Conservation (phyloP, 2,888 invertebrate species). For the Matsumyia berberina region DNA sequence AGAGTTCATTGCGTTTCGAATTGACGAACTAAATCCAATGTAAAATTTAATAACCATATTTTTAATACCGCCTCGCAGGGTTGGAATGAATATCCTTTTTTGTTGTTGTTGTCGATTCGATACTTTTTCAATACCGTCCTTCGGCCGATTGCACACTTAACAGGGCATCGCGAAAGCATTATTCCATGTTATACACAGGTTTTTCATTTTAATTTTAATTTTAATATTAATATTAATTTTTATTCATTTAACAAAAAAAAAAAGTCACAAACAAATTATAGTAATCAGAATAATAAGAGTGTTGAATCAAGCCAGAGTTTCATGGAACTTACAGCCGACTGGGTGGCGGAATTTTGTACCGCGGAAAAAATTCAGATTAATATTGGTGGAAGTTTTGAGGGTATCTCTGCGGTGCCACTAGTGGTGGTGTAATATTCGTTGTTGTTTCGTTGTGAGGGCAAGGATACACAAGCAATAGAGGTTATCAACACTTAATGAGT, state of each 20-base stretch:
- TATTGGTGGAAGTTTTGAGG: slow-evolving; percentile 21
- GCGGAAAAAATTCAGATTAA: slow-evolving; percentile 17
- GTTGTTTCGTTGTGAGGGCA: neutral
- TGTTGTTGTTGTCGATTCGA: neutral
- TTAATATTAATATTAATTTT: slow-evolving; percentile 58
- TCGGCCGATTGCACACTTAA: slow-evolving; percentile 27
- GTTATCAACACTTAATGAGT: slow-evolving; percentile 43
- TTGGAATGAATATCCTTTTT: slow-evolving; percentile 13
- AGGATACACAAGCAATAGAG: slow-evolving; percentile 13
- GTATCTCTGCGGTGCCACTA: slow-evolving; percentile 1
- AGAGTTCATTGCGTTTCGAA: slow-evolving; percentile 32
- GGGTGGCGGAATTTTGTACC: neutral
- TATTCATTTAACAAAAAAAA: slow-evolving; percentile 38
- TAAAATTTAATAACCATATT: slow-evolving; percentile 62
- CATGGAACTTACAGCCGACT: slow-evolving; percentile 3
- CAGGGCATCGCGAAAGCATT: slow-evolving; percentile 39
- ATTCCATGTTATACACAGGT: slow-evolving; percentile 65
- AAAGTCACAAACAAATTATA: slow-evolving; percentile 2
- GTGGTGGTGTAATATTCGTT: slow-evolving; percentile 34
- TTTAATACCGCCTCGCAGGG: slow-evolving; percentile 34
- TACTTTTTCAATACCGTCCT: neutral
- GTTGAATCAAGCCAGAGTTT: slow-evolving; percentile 4
- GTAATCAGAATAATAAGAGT: slow-evolving; percentile 27
- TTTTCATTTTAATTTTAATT: slow-evolving; percentile 54
- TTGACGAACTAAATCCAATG: slow-evolving; percentile 57